A percentile compares a stretch with the other conserved stretches of the same genome.
These are phyloP conservation scores for Pterostichus niger DNA, from an alignment of 2,888 invertebrate species.

Conservation along the genomic window DNA sequence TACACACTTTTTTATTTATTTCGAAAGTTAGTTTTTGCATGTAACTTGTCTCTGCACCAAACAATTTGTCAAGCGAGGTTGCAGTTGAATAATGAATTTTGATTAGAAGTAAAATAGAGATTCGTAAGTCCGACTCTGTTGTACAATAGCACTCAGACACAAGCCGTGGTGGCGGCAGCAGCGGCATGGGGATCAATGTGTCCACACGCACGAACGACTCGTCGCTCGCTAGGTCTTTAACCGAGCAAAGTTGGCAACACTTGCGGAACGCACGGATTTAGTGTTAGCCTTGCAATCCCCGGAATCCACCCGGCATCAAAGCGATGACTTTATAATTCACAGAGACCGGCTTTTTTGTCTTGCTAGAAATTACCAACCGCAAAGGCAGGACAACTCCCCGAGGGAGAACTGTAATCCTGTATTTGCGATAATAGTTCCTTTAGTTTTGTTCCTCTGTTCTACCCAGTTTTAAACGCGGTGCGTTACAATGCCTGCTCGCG, in stretches of 20 bases:
- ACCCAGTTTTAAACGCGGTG: too few species aligned
- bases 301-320: slow-evolving; percentile 55
- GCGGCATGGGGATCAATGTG: slow-evolving; percentile 61
- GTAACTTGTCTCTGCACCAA: too few species aligned
- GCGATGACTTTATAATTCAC: slow-evolving; percentile 64
- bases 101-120: too few species aligned
- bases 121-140: slow-evolving; percentile 3
- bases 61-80: too few species aligned
- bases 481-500: too few species aligned
- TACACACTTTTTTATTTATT: too few species aligned
- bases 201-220: slow-evolving; percentile 62
- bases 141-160: slow-evolving; percentile 18
- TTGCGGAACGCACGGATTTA: slow-evolving; percentile 65
- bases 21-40: too few species aligned
- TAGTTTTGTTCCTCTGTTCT: not conserved
- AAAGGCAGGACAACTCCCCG: not conserved
- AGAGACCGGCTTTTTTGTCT: slow-evolving; percentile 39
- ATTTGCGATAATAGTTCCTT: slow-evolving; percentile 44
- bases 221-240: slow-evolving; percentile 51
- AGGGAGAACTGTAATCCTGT: slow-evolving; percentile 8
- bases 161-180: not conserved
- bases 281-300: slow-evolving; percentile 40
- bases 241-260: slow-evolving; percentile 64
- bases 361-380: slow-evolving; percentile 34
- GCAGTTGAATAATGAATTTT: not conserved